phyloP scores from a whole-genome alignment of 1,140 invertebrate species.

The Doryteuthis pealeii region DNA sequence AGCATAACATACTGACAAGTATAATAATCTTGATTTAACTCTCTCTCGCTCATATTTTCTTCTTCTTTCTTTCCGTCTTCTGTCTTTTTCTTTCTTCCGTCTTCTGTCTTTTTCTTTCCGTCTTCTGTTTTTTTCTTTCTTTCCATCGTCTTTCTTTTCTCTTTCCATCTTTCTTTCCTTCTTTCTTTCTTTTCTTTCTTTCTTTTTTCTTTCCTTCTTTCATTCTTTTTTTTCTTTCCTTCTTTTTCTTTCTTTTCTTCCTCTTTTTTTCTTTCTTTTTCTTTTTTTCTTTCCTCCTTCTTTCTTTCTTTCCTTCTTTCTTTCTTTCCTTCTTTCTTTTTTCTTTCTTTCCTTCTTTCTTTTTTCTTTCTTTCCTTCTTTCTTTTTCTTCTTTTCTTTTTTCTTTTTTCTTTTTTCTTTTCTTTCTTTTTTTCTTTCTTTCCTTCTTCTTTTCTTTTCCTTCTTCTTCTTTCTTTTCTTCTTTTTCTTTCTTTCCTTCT shows the following conservation, averaged over 20 bases:
- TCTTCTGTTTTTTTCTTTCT: neutral
- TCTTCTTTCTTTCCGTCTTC: neutral
- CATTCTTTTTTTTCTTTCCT: neutral
- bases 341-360: constrained; percentile 2
- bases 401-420: neutral
- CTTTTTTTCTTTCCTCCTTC: constrained; percentile 11
- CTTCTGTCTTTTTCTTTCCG: neutral
- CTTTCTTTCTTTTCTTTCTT: neutral
- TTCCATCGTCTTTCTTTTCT: neutral
- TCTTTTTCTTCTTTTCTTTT: neutral
- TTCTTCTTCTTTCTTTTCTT: neutral
- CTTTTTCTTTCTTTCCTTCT: constrained; percentile 11
- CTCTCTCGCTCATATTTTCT: neutral
- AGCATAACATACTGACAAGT: no score
- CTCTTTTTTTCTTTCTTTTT: constrained; percentile 16
- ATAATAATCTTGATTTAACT: no score
- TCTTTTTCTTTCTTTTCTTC: constrained; percentile 6
- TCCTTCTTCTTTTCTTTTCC: constrained; percentile 8
- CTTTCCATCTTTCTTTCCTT: neutral
- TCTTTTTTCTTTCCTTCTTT: neutral
- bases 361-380: constrained; percentile 4
- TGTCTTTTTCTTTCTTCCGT: neutral
- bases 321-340: neutral
- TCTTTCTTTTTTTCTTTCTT: neutral
- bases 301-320: neutral